phyloP scores from a whole-genome alignment of 2,888 invertebrate species.

The Plebejus melissa region DNA sequence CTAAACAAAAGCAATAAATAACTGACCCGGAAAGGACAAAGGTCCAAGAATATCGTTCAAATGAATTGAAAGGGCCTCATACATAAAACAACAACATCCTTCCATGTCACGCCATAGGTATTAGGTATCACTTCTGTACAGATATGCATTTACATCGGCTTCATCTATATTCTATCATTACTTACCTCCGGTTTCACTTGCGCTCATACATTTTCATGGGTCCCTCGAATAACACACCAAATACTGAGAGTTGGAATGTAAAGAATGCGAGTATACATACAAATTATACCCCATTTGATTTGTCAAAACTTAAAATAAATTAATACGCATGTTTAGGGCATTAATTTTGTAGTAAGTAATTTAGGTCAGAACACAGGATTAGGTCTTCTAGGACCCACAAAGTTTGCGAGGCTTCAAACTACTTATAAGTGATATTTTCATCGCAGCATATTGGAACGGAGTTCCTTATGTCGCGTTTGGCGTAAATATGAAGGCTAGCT shows the following conservation, averaged over 20 bases:
- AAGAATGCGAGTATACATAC: background rate
- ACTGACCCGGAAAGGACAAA: slow-evolving; percentile 75
- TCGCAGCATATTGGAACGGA: too few relatives aligned
- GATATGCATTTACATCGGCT: slow-evolving; percentile 45
- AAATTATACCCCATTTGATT: background rate
- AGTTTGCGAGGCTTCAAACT: background rate
- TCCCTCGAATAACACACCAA: background rate
- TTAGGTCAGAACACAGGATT: background rate
- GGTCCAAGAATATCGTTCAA: slow-evolving; percentile 68
- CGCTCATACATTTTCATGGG: slow-evolving; percentile 14
- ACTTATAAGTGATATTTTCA: background rate
- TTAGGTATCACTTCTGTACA: slow-evolving; percentile 56
- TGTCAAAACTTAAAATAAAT: background rate
- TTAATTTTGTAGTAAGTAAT: background rate
- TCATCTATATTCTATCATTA: slow-evolving; percentile 27
- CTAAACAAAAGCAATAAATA: slow-evolving; percentile 72
- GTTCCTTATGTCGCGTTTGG: too few relatives aligned
- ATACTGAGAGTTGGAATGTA: background rate
- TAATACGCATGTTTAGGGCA: too few relatives aligned
- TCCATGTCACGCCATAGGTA: slow-evolving; percentile 50
- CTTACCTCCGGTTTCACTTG: background rate
- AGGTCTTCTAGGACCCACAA: background rate
- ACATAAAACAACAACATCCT: slow-evolving; percentile 68
- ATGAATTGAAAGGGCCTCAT: slow-evolving; percentile 76
- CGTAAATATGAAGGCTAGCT: too few relatives aligned